Base-by-base conservation (phyloP, 1,140 invertebrate species). In the Apis florea region DNA sequence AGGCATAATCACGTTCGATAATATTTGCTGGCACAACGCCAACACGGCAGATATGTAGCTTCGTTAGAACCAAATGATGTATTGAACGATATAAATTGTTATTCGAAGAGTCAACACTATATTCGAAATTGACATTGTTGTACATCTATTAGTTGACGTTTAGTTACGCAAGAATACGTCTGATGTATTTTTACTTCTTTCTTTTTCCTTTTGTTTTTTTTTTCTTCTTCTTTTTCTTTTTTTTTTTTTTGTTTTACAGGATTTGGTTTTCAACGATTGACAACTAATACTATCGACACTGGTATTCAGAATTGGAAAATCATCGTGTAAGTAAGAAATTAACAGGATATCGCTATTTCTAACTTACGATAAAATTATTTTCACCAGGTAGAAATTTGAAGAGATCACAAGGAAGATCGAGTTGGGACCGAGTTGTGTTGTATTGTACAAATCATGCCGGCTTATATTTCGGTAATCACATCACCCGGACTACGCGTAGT, bases 1-100 rank as follows among this genome's bases (percentile, higher is more conserved):
- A n/a, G 64, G 49, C 47, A 31, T 17, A 24, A 64, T 31, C 59
- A 58, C 49, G 59, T 64, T 19, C 24, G 53, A 13, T 59, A 53
- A 40, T 64, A 19, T 75, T 64, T 75, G 59, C 61, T 40, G 73
- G 73, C 73, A 19, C 53, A 53, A 53, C 6, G 73, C 73, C 73
- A 64, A 75, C 21, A 15, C 64, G 53, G 49, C 49, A 75, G 58
- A 21, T 51, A 40, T 40, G 31, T 40, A 26, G 59, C 47, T 64
- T 75, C 73, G 40, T 64, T 19, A 53, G 24, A 53, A 15, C 12
- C 59, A 53, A 75, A 64, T 40, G 73, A 75, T 64, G 47, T 53
- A 64, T 75, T 40, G 73, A 64, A 40, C 49, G 61, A 53, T 53
- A 64, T 64, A 64, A 75, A n/a, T 26, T 40, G 19, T 64, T 53